Percentiles rank a stretch among this genome's conserved stretches.
These are phyloP conservation scores for Lordiphosa andalusiaca DNA, from an alignment of 2,888 invertebrate species.

Conservation along the genomic window DNA sequence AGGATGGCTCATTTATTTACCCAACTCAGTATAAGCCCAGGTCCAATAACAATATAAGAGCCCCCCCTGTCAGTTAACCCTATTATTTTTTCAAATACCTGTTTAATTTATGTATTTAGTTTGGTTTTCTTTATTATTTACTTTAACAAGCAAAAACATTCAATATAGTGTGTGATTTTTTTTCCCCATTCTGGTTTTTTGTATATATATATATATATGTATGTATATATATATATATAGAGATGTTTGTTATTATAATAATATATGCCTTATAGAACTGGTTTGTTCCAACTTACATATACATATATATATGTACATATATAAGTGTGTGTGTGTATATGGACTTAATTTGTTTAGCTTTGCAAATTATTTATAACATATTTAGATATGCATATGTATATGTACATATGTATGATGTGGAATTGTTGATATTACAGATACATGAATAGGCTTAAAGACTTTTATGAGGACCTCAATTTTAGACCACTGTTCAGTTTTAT, in stretches of 20 bases:
- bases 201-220: constrained; percentile 20
- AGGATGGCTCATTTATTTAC: no score
- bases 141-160: constrained; percentile 77
- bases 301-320: constrained; percentile 7
- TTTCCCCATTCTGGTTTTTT: constrained; percentile 26
- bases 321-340: constrained; percentile 37
- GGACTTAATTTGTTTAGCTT: constrained; percentile 56
- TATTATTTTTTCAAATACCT: no score
- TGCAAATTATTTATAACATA: constrained; percentile 71
- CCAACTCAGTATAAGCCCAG: no score
- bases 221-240: constrained; percentile 7
- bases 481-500: no score
- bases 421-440: constrained; percentile 16
- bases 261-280: constrained; percentile 39
- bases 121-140: constrained; percentile 58
- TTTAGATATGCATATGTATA: constrained; percentile 32
- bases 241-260: neutral
- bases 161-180: constrained; percentile 62
- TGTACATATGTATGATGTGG: constrained; percentile 6
- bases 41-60: no score
- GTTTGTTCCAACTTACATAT: constrained; percentile 22
- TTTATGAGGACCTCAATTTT: no score
- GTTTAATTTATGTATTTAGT: constrained; percentile 19
- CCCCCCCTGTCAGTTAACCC: no score
- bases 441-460: no score